phyloP scores from a whole-genome alignment of 2,113 vertebrate species.

The Candoia aspera region DNA sequence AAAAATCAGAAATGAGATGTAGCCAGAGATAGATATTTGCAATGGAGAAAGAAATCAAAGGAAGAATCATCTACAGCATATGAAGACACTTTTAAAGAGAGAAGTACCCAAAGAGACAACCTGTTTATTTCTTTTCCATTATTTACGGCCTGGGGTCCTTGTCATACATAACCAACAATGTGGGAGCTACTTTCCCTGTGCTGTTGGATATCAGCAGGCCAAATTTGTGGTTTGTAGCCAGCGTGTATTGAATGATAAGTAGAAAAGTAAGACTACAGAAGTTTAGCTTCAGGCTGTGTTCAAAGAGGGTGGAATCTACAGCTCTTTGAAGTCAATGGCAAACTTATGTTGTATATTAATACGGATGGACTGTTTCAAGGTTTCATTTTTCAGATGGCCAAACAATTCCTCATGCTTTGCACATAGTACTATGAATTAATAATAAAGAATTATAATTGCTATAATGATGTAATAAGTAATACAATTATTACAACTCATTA shows the following conservation, averaged over 20 bases:
- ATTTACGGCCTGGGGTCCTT: background rate
- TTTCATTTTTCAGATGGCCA: conserved; percentile 4
- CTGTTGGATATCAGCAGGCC: background rate
- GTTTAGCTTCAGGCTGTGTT: conserved; percentile 17
- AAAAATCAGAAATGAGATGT: conserved; percentile 38
- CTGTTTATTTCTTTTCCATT: background rate
- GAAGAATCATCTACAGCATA: background rate
- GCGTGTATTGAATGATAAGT: background rate
- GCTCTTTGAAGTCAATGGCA: background rate
- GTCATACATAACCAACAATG: background rate
- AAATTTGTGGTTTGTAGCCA: background rate
- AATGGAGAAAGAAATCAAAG: conserved; percentile 38
- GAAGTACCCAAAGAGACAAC: background rate
- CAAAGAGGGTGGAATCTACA: background rate
- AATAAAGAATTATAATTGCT: background rate
- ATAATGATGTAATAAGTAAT: background rate
- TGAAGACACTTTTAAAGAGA: background rate
- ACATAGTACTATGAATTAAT: background rate
- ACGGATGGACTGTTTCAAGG: background rate
- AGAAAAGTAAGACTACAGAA: background rate
- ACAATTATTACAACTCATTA: background rate
- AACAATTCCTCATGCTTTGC: background rate
- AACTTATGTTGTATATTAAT: background rate
- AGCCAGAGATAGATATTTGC: accelerated
- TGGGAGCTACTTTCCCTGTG: background rate